A percentile compares a stretch with the other conserved stretches of the same genome.
These are phyloP conservation scores for Mycetomoellerius zeteki DNA, from an alignment of 1,140 invertebrate species.

Conservation along the genomic window DNA sequence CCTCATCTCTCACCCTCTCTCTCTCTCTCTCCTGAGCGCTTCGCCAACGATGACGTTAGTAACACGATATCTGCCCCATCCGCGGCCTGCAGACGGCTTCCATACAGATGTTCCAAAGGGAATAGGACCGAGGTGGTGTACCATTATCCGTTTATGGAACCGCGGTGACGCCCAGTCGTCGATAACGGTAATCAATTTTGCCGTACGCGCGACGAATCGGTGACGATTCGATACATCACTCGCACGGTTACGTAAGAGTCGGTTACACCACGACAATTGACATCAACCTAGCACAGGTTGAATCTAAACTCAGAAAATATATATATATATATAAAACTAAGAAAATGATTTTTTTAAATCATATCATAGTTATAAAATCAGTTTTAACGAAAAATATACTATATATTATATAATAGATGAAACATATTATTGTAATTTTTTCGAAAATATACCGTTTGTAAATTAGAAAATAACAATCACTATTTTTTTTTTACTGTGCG, in stretches of 20 bases:
- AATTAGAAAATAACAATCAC: too few relatives aligned
- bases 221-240: conserved; percentile 55
- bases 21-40: conserved; percentile 65
- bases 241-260: neutral
- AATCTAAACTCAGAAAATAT: neutral
- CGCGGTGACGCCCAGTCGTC: conserved; percentile 66
- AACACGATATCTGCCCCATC: conserved; percentile 77
- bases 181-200: conserved; percentile 75
- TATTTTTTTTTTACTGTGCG: neutral
- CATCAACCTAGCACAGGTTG: neutral
- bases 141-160: conserved; percentile 75
- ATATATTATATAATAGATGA: too few relatives aligned
- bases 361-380: too few relatives aligned
- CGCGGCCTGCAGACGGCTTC: conserved; percentile 76
- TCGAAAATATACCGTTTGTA: too few relatives aligned
- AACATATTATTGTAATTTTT: neutral
- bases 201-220: conserved; percentile 70
- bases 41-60: conserved; percentile 79
- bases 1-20: conserved; percentile 61
- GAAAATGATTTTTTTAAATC: neutral
- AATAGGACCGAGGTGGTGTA: conserved; percentile 74
- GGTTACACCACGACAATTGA: neutral
- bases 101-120: conserved; percentile 80
- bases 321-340: too few relatives aligned
- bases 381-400: too few relatives aligned